These are phyloP conservation scores for Ctenosaura bakeri DNA, from an alignment of 2,797 vertebrate species.

Conservation along the genomic window DNA sequence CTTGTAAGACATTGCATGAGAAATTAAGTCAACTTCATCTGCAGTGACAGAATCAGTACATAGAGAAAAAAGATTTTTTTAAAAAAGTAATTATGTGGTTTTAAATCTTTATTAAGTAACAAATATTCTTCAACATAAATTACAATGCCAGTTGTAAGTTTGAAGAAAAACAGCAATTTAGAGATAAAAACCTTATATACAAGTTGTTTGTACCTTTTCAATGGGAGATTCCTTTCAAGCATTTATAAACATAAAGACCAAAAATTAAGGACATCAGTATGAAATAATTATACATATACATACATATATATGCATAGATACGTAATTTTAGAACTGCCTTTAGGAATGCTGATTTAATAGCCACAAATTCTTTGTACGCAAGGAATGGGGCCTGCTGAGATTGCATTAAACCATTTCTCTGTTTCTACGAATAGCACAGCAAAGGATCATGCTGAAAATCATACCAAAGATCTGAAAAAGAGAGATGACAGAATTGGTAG, in stretches of 20 bases:
- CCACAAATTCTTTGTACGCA: conserved; percentile 66
- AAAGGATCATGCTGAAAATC: conserved; percentile 98
- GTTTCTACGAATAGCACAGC: conserved; percentile 94
- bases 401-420: conserved; percentile 91
- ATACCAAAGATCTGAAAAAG: conserved; percentile 92
- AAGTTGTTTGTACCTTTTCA: conserved; percentile 78
- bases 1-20: neutral
- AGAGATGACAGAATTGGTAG: neutral
- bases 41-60: neutral
- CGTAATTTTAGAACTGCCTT: conserved; percentile 80
- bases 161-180: conserved; percentile 70
- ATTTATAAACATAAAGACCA: conserved; percentile 74
- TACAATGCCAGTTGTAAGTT: conserved; percentile 80
- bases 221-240: conserved; percentile 74
- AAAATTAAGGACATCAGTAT: conserved; percentile 75
- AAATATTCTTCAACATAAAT: conserved; percentile 86
- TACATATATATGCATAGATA: conserved; percentile 76
- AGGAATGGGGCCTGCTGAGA: neutral
- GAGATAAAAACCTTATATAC: conserved; percentile 76
- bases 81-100: conserved; percentile 56
- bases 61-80: neutral
- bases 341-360: conserved; percentile 77
- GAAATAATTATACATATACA: conserved; percentile 75
- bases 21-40: neutral
- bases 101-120: conserved; percentile 85